Conservation (phyloP, 2,888 invertebrate genomes). For the Archaeoteleia sp. region DNA sequence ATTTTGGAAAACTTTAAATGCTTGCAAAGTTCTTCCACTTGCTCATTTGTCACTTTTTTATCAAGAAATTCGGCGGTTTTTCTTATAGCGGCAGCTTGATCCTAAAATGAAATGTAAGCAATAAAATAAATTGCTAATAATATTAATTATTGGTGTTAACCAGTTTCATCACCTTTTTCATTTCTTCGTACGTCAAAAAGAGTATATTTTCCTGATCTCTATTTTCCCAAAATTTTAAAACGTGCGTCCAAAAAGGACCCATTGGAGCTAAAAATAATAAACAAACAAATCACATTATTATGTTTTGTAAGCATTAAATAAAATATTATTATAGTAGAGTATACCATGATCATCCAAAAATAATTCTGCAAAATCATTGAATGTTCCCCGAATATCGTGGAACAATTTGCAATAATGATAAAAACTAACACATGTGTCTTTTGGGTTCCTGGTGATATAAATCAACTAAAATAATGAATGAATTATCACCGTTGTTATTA, state of each 20-base stretch:
- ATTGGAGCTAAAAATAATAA: constrained; percentile 54
- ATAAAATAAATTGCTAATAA: no score
- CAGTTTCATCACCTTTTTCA: constrained; percentile 60
- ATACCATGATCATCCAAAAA: constrained; percentile 82
- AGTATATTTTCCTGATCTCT: constrained; percentile 57
- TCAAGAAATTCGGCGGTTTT: constrained; percentile 84
- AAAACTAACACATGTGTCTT: constrained; percentile 92
- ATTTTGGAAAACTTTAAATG: constrained; percentile 89
- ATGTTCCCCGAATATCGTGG: constrained; percentile 79
- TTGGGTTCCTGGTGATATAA: constrained; percentile 91
- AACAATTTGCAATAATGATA: constrained; percentile 87
- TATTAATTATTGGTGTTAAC: background rate
- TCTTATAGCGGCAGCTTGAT: constrained; percentile 81
- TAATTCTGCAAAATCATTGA: constrained; percentile 85
- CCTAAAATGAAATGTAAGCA: no score
- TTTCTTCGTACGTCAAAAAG: constrained; percentile 66
- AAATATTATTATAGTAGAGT: constrained; percentile 42
- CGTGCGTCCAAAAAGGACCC: constrained; percentile 65
- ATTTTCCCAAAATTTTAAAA: constrained; percentile 61
- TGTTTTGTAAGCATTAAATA: background rate
- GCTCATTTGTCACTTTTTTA: constrained; percentile 80
- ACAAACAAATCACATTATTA: background rate
- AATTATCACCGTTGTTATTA: no score
- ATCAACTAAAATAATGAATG: no score
- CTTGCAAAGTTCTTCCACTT: constrained; percentile 81